A percentile compares a stretch with the other conserved stretches of the same genome.
Evolutionary conservation across 2,888 invertebrate species (phyloP).

Genomic region (Venusia cambrica): DNA sequence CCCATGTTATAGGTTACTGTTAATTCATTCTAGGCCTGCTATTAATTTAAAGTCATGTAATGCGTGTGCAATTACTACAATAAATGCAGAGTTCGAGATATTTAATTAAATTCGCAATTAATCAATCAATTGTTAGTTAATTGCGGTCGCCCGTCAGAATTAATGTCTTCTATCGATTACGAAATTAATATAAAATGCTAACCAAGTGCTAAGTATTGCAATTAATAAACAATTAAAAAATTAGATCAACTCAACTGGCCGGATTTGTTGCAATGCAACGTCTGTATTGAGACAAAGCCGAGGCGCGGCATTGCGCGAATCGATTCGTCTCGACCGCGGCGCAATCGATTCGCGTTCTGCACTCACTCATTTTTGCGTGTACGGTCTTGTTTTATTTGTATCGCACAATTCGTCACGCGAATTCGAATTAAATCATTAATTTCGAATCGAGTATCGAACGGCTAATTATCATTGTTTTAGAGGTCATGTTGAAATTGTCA

Average conservation of each 20-base stretch:
- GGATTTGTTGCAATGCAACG: conserved; percentile 60
- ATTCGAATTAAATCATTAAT: conserved; percentile 46
- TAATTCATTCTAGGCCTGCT: conserved; percentile 26
- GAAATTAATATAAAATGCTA: conserved; percentile 26
- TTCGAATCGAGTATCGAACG: conserved; percentile 45
- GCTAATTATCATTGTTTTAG: conserved; percentile 65
- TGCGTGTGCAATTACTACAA: conserved; percentile 8
- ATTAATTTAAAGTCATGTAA: conserved; percentile 14
- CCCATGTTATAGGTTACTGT: conserved; percentile 18
- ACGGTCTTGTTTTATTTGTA: conserved; percentile 53
- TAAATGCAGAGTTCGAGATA: conserved; percentile 14
- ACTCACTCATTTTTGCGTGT: conserved; percentile 52
- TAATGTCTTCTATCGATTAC: conserved; percentile 23
- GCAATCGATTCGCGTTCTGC: conserved; percentile 57
- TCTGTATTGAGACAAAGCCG: conserved; percentile 50
- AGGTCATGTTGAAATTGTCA: conserved; percentile 66
- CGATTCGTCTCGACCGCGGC: conserved; percentile 62
- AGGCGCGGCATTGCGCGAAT: conserved; percentile 55
- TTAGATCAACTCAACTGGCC: conserved; percentile 59
- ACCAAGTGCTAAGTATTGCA: conserved; percentile 37
- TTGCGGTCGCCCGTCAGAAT: conserved; percentile 24
- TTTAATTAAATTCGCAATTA: conserved; percentile 17
- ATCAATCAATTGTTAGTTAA: conserved; percentile 23
- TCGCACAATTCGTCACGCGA: conserved; percentile 43
- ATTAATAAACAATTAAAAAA: conserved; percentile 55